These are phyloP conservation scores for Heterodera filipjevi DNA, from an alignment of 2,888 invertebrate genomes.

Conservation along the genomic window DNA sequence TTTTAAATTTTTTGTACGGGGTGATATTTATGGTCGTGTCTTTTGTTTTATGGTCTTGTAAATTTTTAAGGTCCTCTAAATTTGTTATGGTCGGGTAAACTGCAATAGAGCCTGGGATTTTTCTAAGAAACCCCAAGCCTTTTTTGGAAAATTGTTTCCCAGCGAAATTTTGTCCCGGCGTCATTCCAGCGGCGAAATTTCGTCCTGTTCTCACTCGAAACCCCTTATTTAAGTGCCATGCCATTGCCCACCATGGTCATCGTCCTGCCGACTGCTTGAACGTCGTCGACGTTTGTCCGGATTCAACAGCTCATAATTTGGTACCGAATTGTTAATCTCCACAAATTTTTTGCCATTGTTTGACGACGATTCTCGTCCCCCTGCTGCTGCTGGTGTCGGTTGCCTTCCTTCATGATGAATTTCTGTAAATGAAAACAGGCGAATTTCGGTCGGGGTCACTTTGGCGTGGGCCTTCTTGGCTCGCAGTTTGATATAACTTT, in stretches of 20 bases:
- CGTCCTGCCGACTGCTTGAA: neutral
- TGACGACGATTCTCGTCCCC: neutral
- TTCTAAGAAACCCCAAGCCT: too few species aligned
- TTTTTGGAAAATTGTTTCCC: too few species aligned
- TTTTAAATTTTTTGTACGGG: too few species aligned
- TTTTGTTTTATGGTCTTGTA: too few species aligned
- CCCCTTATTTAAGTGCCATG: neutral
- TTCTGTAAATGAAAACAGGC: neutral
- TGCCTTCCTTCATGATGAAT: constrained; percentile 7
- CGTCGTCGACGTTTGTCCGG: constrained; percentile 6
- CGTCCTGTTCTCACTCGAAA: neutral
- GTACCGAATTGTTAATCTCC: constrained; percentile 7
- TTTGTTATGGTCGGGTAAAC: too few species aligned
- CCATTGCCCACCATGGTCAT: neutral
- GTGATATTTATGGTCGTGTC: too few species aligned
- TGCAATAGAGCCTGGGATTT: too few species aligned
- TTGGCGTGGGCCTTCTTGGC: too few species aligned
- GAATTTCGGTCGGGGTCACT: neutral
- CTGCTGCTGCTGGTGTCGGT: neutral
- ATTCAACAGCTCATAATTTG: neutral
- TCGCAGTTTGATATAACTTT: too few species aligned
- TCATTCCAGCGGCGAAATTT: too few species aligned
- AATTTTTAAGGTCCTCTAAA: too few species aligned
- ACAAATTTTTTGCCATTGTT: constrained; percentile 7
- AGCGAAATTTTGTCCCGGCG: too few species aligned